Evolutionary conservation across 1,140 invertebrate genomes (phyloP), one percentile per base, ranked within the genome.

Genomic region (Cotesia vestalis): DNA sequence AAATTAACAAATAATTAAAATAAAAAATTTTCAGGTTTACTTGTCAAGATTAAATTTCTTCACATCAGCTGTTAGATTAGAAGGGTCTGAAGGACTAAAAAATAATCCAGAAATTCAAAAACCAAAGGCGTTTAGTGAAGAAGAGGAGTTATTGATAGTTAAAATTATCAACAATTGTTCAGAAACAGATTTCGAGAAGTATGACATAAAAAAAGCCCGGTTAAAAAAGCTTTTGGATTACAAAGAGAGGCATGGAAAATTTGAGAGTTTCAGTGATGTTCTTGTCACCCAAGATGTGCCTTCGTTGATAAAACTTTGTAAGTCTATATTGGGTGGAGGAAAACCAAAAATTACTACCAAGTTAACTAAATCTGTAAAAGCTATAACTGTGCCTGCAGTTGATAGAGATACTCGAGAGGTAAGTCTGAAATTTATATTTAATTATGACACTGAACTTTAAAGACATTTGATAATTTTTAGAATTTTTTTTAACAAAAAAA

Each of bases 271-370:
- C 3, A 20, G 69, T 40, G 60, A 69, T 4, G 5, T 75, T 0
- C 38, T 75, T 0, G 55, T 72, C 0, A 53, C 55, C 4, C 73
- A 66, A 57, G 70, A 68, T 60, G 35, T 75, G n/a, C 35, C 59
- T 35, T 72, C 12, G 12, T 66, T 60, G 51, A 60, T 55, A 35
- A 72, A 69, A 64, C 67, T 75, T 14, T 75, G 66, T 9, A 72
- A 64, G 59, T 75, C 73, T 4, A 75, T 75, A 4, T 11, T 71
- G 3, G n/a, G 1, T 5, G 69, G 69, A 14, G 61, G 38, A n/a
- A 59, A 46, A 46, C 6, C 6, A 71, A 63, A 34, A 63, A 53
- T 4, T 14, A 62, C 0, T 4, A 51, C 1, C 11, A 60, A 11
- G 8, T 35, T 9, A 71, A 63, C 27, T 17, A n/a, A 2, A 62